Evolutionary conservation across 2,113 vertebrate genomes (phyloP).

Genomic region (Camelus bactrianus): DNA sequence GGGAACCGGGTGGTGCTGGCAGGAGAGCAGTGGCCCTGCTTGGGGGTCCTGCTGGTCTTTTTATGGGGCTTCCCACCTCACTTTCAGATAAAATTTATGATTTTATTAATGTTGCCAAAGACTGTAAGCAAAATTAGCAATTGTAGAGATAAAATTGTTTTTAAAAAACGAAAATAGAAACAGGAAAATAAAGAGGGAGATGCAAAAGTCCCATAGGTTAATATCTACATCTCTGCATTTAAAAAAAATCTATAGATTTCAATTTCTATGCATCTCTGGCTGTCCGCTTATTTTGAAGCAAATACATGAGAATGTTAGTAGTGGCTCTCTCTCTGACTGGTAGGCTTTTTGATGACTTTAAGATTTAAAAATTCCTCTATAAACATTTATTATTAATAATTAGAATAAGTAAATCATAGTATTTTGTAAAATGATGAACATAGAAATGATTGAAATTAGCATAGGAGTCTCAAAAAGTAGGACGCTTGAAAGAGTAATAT

Average conservation of each 20-base stretch:
- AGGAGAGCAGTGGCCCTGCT: no score
- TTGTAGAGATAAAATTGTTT: no score
- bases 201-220: no score
- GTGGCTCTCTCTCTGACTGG: not conserved
- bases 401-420: not conserved
- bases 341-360: not conserved
- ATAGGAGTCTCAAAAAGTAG: not conserved
- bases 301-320: not conserved
- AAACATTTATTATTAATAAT: not conserved
- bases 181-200: not conserved
- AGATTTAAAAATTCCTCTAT: not conserved
- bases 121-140: no score
- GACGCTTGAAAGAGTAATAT: no score
- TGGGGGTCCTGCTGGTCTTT: no score
- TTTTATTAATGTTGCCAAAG: no score
- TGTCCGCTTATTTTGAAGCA: not conserved
- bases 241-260: not conserved
- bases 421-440: not conserved
- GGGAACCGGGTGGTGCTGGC: no score
- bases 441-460: not conserved
- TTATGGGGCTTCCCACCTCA: no score
- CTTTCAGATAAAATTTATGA: no score
- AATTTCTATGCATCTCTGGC: not conserved
- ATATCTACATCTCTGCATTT: no score
- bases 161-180: not conserved